phyloP scores from a whole-genome alignment of 1,140 invertebrate species.

The Pissodes strobi region DNA sequence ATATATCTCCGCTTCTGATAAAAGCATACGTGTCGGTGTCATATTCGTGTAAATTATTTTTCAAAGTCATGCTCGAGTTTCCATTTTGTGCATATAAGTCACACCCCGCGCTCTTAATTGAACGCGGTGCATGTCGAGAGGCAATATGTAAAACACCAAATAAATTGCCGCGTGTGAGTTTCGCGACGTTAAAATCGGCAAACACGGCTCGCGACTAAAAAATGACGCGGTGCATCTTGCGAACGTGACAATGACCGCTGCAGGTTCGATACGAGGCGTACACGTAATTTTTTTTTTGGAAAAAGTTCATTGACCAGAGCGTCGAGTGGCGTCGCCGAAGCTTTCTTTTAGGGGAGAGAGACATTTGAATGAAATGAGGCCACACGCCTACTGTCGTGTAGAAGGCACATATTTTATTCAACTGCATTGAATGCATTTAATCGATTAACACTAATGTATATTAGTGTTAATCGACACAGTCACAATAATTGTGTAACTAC shows the following conservation, averaged over 20 bases:
- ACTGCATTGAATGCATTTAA: no score
- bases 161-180: constrained; percentile 40
- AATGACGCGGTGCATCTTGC: constrained; percentile 34
- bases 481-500: no score
- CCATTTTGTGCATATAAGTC: constrained; percentile 34
- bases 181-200: constrained; percentile 41
- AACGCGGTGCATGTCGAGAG: constrained; percentile 37
- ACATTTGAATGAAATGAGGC: no score
- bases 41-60: constrained; percentile 32
- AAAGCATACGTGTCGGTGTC: constrained; percentile 19
- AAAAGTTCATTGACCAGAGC: constrained; percentile 14
- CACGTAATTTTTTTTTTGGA: constrained; percentile 7
- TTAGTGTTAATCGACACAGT: no score
- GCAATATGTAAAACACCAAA: constrained; percentile 43
- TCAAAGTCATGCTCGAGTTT: constrained; percentile 30
- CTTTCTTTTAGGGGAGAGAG: no score
- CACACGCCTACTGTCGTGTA: no score
- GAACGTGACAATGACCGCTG: constrained; percentile 35
- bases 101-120: constrained; percentile 31
- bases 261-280: neutral
- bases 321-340: no score
- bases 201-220: constrained; percentile 33
- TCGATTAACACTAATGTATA: no score
- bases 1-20: constrained; percentile 5
- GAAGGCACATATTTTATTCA: no score